Evolutionary conservation across 1,140 invertebrate species (phyloP).

Genomic region (Leucophenga varia): DNA sequence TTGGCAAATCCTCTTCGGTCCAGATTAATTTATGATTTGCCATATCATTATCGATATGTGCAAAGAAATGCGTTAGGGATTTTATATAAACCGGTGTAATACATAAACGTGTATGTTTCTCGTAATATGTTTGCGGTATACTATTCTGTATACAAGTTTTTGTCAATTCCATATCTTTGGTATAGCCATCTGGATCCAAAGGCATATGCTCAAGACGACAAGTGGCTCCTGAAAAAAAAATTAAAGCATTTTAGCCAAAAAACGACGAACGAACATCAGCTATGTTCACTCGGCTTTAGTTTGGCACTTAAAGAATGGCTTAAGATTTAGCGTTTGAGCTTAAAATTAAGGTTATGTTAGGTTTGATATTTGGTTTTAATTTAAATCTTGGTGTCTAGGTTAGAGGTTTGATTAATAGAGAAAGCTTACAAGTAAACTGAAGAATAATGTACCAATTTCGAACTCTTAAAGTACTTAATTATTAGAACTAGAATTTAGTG

Average conservation of each 20-base stretch:
- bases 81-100: constrained; percentile 27
- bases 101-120: constrained; percentile 3
- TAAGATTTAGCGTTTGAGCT: too few species aligned
- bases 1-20: constrained; percentile 13
- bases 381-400: too few species aligned
- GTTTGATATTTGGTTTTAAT: background rate
- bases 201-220: constrained; percentile 28
- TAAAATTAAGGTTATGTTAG: background rate
- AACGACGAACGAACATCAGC: too few species aligned
- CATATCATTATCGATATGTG: constrained; percentile 25
- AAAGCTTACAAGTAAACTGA: too few species aligned
- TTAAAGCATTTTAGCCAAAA: background rate
- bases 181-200: constrained; percentile 29
- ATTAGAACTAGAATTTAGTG: too few species aligned
- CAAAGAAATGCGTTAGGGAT: constrained; percentile 30
- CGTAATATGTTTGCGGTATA: constrained; percentile 8
- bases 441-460: too few species aligned
- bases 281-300: too few species aligned
- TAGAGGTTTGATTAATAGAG: too few species aligned
- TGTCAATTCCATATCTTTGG: constrained; percentile 33
- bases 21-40: constrained; percentile 6
- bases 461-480: too few species aligned
- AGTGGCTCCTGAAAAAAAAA: constrained; percentile 9
- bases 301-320: too few species aligned
- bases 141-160: constrained; percentile 2